Evolutionary conservation across 2,797 vertebrate genomes (phyloP).

Genomic region (Ctenochaetus hawaiiensis): DNA sequence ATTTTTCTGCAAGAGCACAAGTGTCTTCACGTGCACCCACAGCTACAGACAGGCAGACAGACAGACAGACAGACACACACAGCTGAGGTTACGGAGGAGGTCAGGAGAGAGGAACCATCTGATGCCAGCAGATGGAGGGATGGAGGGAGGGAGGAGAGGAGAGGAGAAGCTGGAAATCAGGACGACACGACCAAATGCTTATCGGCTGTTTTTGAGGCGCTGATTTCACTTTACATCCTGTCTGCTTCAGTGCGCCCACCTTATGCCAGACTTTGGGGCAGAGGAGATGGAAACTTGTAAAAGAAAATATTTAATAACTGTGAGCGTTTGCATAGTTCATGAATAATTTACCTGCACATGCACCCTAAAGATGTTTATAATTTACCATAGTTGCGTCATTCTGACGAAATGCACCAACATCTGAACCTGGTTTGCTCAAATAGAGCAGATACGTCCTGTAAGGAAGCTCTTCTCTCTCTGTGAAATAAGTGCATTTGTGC

Average conservation of each 20-base stretch:
- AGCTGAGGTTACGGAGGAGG: slow-evolving; percentile 76
- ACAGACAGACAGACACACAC: slow-evolving; percentile 31
- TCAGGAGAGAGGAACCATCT: slow-evolving; percentile 81
- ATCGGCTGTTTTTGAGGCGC: slow-evolving; percentile 67
- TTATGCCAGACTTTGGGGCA: slow-evolving; percentile 49
- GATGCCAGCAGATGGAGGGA: slow-evolving; percentile 86
- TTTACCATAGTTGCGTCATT: neutral
- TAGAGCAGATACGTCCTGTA: neutral
- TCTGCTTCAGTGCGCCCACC: slow-evolving; percentile 66
- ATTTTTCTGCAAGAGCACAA: slow-evolving; percentile 32
- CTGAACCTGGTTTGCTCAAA: neutral
- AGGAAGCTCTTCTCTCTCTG: neutral
- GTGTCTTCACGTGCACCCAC: slow-evolving; percentile 38
- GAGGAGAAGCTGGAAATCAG: slow-evolving; percentile 74
- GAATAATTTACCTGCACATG: slow-evolving; percentile 29
- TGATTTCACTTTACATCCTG: slow-evolving; percentile 79
- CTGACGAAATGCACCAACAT: neutral
- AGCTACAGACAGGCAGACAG: slow-evolving; percentile 18
- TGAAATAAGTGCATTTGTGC: neutral
- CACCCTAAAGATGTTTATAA: neutral
- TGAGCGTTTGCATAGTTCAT: neutral
- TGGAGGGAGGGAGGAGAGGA: slow-evolving; percentile 63
- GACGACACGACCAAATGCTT: slow-evolving; percentile 81
- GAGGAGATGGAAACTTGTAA: slow-evolving; percentile 31
- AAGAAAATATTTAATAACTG: slow-evolving; percentile 5